Conservation (phyloP, 2,888 invertebrate genomes). For the Shargacucullia verbasci region DNA sequence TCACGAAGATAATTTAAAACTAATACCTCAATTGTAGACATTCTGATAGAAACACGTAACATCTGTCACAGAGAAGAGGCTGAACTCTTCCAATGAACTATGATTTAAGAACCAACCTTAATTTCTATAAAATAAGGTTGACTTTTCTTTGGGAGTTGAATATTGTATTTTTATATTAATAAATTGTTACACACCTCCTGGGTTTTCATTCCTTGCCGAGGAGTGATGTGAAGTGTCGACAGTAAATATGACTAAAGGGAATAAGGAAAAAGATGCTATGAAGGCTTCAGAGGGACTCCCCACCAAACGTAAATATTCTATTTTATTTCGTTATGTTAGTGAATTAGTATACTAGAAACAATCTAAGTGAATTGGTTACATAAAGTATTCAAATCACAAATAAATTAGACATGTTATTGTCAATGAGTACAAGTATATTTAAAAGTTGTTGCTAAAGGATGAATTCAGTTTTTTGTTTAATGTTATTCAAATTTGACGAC, state of each 20-base stretch:
- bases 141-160: constrained; percentile 1
- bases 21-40: constrained; percentile 37
- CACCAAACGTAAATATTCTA: constrained; percentile 53
- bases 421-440: too few relatives aligned
- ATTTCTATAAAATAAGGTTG: background rate
- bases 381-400: too few relatives aligned
- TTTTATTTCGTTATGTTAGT: constrained; percentile 1
- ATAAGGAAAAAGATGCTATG: constrained; percentile 44
- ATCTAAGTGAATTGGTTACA: too few relatives aligned
- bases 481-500: too few relatives aligned
- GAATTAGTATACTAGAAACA: too few relatives aligned
- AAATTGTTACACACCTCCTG: constrained; percentile 11
- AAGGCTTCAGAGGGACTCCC: constrained; percentile 43
- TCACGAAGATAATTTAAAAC: constrained; percentile 21
- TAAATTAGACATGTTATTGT: too few relatives aligned
- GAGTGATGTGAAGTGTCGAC: constrained; percentile 48
- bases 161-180: constrained; percentile 41
- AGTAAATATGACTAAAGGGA: constrained; percentile 46
- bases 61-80: constrained; percentile 26
- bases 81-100: background rate
- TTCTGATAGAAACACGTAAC: constrained; percentile 39
- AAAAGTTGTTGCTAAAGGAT: too few relatives aligned
- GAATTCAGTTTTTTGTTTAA: too few relatives aligned
- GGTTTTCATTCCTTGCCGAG: constrained; percentile 42
- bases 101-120: constrained; percentile 12